Evolutionary conservation across 2,888 invertebrate genomes (phyloP).

Genomic region (Scotopteryx bipunctaria): DNA sequence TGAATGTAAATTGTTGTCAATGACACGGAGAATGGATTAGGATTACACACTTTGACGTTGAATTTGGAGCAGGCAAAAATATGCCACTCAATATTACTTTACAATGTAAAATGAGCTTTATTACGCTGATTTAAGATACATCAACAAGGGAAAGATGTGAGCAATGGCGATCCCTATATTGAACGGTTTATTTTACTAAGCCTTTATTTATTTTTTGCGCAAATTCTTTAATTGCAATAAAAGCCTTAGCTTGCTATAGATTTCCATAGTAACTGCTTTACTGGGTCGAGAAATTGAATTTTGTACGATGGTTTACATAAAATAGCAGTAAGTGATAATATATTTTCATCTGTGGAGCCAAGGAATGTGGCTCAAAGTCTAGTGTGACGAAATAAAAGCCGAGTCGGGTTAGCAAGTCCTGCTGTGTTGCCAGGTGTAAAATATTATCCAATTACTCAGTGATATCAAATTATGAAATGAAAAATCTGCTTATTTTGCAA

Average conservation of each 20-base stretch:
- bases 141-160: no score
- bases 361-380: conserved; percentile 25
- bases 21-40: conserved; percentile 28
- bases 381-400: conserved; percentile 39
- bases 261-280: no score
- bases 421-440: conserved; percentile 34
- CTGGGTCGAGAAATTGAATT: neutral
- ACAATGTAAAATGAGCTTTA: conserved; percentile 5
- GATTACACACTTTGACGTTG: conserved; percentile 34
- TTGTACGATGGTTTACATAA: no score
- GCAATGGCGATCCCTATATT: no score
- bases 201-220: no score
- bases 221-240: no score
- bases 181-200: no score
- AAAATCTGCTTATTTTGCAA: conserved; percentile 14
- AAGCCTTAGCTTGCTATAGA: no score
- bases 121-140: neutral
- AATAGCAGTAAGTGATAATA: neutral
- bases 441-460: conserved; percentile 30
- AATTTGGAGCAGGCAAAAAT: conserved; percentile 17
- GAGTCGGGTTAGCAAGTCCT: conserved; percentile 32
- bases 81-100: neutral
- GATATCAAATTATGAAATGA: conserved; percentile 26
- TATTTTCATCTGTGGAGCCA: conserved; percentile 11
- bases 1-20: conserved; percentile 32